phyloP scores from a whole-genome alignment of 2,113 vertebrate species.

The Dipodomys stephensi region DNA sequence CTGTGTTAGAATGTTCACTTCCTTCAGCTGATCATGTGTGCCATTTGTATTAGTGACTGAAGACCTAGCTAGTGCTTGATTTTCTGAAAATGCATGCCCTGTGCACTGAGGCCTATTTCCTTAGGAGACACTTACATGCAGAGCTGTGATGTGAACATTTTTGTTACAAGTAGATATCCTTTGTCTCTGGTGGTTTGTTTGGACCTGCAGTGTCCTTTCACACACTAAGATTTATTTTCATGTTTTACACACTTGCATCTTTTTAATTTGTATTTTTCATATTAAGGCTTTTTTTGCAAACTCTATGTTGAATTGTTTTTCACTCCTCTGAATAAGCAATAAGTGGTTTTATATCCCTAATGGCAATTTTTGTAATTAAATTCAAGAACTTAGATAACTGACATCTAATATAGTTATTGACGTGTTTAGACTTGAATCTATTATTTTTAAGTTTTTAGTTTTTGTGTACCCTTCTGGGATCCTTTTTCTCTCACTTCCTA shows the following conservation, averaged over 20 bases:
- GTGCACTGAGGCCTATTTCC: not conserved
- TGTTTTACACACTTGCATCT: not conserved
- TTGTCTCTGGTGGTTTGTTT: not conserved
- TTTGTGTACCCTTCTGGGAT: too few relatives aligned
- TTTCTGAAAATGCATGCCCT: not conserved
- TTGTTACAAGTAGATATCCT: not conserved
- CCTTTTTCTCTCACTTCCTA: too few relatives aligned
- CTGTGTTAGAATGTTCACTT: not conserved
- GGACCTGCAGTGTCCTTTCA: not conserved
- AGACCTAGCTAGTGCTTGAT: accelerated
- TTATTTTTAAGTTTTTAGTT: too few relatives aligned
- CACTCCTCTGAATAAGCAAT: not conserved
- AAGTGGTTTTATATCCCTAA: not conserved
- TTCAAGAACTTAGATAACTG: not conserved
- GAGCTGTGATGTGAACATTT: too few relatives aligned
- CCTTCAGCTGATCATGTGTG: not conserved
- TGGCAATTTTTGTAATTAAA: not conserved
- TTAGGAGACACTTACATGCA: too few relatives aligned
- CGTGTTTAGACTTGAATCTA: too few relatives aligned
- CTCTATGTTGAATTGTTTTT: too few relatives aligned
- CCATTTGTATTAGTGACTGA: not conserved
- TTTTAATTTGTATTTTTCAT: not conserved
- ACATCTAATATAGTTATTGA: too few relatives aligned
- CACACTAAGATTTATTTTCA: too few relatives aligned
- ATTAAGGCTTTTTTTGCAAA: not conserved